These are phyloP conservation scores for Polypedilum vanderplanki DNA, from an alignment of 1,140 invertebrate genomes.

Conservation along the genomic window DNA sequence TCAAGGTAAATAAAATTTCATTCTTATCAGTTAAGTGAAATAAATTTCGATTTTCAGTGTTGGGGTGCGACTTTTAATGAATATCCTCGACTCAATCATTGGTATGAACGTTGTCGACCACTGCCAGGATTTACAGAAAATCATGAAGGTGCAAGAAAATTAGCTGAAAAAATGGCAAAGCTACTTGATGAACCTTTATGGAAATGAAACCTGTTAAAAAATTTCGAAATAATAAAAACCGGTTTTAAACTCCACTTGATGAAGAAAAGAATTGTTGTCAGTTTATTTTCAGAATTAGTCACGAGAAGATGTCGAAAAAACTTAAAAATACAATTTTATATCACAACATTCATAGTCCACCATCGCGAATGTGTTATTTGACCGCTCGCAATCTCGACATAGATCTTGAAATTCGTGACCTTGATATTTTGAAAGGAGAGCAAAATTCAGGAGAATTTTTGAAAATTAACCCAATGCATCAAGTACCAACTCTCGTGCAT, in stretches of 20 bases:
- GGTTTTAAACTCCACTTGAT: too few relatives aligned
- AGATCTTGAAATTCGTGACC: slow-evolving; percentile 33
- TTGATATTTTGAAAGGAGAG: slow-evolving; percentile 33
- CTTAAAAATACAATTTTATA: background rate
- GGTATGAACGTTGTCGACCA: background rate
- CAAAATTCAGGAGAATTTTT: slow-evolving; percentile 35
- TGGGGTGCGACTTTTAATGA: background rate
- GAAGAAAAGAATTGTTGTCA: too few relatives aligned
- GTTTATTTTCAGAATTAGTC: too few relatives aligned
- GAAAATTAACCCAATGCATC: slow-evolving; percentile 36
- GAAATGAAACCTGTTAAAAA: background rate
- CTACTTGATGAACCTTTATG: slow-evolving; percentile 19
- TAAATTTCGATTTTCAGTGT: background rate
- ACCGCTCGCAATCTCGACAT: slow-evolving; percentile 33
- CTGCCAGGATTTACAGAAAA: background rate
- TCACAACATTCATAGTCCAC: background rate
- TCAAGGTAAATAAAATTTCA: slow-evolving; percentile 22
- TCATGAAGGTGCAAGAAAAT: background rate
- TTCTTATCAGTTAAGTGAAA: background rate
- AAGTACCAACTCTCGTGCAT: slow-evolving; percentile 36
- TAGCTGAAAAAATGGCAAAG: slow-evolving; percentile 7
- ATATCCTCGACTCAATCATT: background rate
- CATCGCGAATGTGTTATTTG: slow-evolving; percentile 26
- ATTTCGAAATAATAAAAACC: too few relatives aligned
- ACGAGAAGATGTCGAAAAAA: background rate